Evolutionary conservation across 2,113 vertebrate species (phyloP), one percentile per base, ranked within the genome.

Genomic region (Prunella himalayana): DNA sequence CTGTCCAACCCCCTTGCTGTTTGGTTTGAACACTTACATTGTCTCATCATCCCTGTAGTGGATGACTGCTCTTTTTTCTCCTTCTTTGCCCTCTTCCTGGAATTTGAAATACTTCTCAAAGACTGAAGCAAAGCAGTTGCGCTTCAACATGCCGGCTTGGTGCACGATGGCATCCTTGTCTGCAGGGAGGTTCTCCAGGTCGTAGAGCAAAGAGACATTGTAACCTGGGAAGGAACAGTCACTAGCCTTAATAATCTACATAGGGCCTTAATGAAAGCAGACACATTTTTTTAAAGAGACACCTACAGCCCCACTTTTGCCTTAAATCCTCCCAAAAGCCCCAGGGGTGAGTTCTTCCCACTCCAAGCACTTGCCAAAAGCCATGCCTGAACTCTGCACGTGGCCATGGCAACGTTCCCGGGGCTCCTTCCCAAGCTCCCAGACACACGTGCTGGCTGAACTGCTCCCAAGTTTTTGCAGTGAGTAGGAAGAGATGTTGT

Each of bases 51-150:
- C 99, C 93, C 99, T 98, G 98, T 99, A 99, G 98, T 99, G 99
- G 95, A 99, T 99, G 91, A 99, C 99, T 2, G 99, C 99, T 92
- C 99, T 98, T 93, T 97, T 97, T 97, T 99, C 99, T 77, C 99
- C 99, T 94, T 99, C 99, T 81, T 98, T 99, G 82, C 99, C 99
- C 72, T 99, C 99, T 87, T 99, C 99, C 97, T 99, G 99, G 97
- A 99, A 99, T 93, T 99, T 99, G 97, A 99, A 99, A 95, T 99
- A 99, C 93, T 99, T 99, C 95, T 99, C 99, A 51, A 99, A 99
- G 68, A 99, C 99, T 0, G 99, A 99, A 83, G 99, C 99, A 70
- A 99, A 99, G 97, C 99, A 99, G 97, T 99, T 99, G 94, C 99
- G 98, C 96, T 99, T 99, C 86, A 99, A 98, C 98, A 99, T 99